Evolutionary conservation across 1,140 invertebrate species (phyloP).

Genomic region (Scaptomyza graminum): DNA sequence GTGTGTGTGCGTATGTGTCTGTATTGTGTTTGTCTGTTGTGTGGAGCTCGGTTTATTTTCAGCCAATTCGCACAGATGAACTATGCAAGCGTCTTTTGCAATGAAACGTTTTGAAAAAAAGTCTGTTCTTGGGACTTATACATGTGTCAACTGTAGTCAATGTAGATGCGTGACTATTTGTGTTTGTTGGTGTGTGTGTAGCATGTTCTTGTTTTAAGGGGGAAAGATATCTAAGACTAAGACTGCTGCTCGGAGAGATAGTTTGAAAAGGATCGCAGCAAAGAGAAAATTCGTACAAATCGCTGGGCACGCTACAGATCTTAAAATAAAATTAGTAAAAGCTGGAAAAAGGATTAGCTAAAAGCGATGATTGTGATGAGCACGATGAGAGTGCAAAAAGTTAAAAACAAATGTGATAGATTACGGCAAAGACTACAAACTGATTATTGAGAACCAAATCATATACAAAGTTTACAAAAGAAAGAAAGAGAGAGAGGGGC

Average conservation of each 20-base stretch:
- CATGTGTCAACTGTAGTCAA: constrained; percentile 2
- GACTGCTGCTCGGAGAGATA: constrained; percentile 22
- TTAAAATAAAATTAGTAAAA: constrained; percentile 41
- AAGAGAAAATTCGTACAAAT: constrained; percentile 25
- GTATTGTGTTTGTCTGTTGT: constrained; percentile 2
- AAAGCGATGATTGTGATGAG: constrained; percentile 35
- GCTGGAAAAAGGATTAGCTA: constrained; percentile 41
- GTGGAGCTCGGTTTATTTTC: neutral
- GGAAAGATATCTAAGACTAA: constrained; percentile 38
- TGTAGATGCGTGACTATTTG: constrained; percentile 9
- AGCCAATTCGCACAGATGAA: constrained; percentile 26
- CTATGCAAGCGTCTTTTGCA: neutral
- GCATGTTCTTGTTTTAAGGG: constrained; percentile 38
- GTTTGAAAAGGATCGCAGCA: constrained; percentile 30
- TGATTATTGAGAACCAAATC: constrained; percentile 47
- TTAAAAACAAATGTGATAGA: constrained; percentile 53
- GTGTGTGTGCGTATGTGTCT: constrained; percentile 16
- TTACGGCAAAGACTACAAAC: constrained; percentile 54
- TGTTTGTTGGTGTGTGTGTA: constrained; percentile 16
- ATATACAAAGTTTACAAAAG: constrained; percentile 29
- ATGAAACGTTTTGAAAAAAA: neutral
- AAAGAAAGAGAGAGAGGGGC: neutral
- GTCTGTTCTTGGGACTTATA: neutral
- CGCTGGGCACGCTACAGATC: constrained; percentile 18
- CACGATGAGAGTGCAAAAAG: constrained; percentile 35